Evolutionary conservation across 2,888 invertebrate genomes (phyloP).

Genomic region (Ellobium chinense): DNA sequence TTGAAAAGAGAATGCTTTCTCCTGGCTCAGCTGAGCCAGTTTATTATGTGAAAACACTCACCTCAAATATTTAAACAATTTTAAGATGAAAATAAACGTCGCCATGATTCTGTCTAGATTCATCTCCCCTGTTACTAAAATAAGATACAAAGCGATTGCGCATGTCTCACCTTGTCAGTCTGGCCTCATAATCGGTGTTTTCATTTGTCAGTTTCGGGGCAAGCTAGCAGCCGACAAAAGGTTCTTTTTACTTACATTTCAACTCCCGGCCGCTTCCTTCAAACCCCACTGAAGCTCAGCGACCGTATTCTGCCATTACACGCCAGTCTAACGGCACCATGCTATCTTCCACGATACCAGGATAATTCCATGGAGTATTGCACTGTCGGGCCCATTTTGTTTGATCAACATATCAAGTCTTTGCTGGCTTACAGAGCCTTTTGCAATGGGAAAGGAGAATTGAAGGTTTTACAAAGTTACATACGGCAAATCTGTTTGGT

Average conservation of each 20-base stretch:
- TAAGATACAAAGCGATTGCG: not conserved
- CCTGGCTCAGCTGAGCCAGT: no score
- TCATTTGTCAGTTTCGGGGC: constrained; percentile 21
- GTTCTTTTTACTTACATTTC: constrained; percentile 9
- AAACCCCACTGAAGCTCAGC: not conserved
- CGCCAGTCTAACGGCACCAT: no score
- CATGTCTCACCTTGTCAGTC: not conserved
- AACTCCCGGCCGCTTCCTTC: not conserved
- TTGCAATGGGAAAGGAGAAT: no score
- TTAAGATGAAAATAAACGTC: constrained; percentile 13
- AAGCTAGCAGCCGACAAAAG: not conserved
- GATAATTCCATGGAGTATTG: no score
- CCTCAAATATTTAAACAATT: not conserved
- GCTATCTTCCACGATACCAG: no score
- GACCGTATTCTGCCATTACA: constrained; percentile 27
- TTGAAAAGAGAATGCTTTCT: no score
- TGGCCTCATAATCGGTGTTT: constrained; percentile 28
- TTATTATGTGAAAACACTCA: no score
- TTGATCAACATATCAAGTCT: no score
- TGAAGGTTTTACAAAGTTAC: no score
- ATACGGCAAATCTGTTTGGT: no score
- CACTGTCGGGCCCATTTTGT: no score
- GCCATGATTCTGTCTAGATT: not conserved
- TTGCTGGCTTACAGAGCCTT: no score
- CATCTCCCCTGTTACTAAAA: constrained; percentile 22